phyloP scores from a whole-genome alignment of 1,140 invertebrate genomes.

The Lethrus apterus region DNA sequence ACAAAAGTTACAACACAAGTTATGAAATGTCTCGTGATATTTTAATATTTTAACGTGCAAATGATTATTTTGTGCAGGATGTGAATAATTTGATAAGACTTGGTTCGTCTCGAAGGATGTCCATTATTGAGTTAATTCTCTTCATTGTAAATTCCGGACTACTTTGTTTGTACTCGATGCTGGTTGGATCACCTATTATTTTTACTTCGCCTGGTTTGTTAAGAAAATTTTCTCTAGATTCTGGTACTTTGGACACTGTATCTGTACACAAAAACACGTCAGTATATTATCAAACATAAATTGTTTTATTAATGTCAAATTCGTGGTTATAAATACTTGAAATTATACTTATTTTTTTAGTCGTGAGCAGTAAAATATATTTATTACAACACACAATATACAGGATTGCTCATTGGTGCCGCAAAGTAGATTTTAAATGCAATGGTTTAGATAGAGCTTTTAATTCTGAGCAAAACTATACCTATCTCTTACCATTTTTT shows the following conservation, averaged over 20 bases:
- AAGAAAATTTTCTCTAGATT: conserved; percentile 7
- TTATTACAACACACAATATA: too few relatives aligned
- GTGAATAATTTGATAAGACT: conserved; percentile 34
- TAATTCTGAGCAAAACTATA: too few relatives aligned
- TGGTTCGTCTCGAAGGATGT: conserved; percentile 30
- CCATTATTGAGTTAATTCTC: conserved; percentile 30
- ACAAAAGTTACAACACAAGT: too few relatives aligned
- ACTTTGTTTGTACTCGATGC: conserved; percentile 19
- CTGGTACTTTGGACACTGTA: neutral
- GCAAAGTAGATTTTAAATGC: too few relatives aligned
- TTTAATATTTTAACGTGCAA: too few relatives aligned
- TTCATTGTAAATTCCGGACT: conserved; percentile 26
- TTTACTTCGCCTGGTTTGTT: conserved; percentile 5
- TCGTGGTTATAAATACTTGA: too few relatives aligned
- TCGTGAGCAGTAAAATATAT: too few relatives aligned
- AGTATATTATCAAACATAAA: conserved; percentile 6
- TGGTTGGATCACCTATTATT: conserved; percentile 21
- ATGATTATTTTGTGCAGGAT: conserved; percentile 13
- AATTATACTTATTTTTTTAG: too few relatives aligned
- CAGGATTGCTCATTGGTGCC: too few relatives aligned
- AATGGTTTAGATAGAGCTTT: conserved; percentile 5
- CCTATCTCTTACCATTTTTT: too few relatives aligned
- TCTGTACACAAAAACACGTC: neutral
- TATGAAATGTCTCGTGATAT: too few relatives aligned
- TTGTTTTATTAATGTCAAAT: too few relatives aligned